Evolutionary conservation across 2,113 vertebrate species (phyloP).

Genomic region (Odocoileus hemionus): DNA sequence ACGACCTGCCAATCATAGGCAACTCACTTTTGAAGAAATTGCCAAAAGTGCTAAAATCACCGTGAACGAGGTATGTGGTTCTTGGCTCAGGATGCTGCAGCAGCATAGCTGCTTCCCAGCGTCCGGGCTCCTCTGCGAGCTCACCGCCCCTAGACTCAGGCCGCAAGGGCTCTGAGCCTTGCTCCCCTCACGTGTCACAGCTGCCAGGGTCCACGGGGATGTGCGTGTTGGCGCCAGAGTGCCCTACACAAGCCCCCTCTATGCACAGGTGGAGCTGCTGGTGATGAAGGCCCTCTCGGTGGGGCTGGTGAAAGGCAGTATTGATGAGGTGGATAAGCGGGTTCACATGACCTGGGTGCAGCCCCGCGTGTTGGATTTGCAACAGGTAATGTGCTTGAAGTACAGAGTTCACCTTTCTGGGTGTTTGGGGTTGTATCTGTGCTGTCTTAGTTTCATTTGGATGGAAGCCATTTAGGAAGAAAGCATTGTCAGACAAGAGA

Average conservation of each 20-base stretch:
- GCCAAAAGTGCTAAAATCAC: constrained; percentile 93
- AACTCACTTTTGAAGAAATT: constrained; percentile 97
- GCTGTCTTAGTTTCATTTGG: neutral
- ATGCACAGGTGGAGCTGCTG: constrained; percentile 92
- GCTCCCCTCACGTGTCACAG: accelerated
- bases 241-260: accelerated
- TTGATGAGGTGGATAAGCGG: constrained; percentile 95
- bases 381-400: constrained; percentile 83
- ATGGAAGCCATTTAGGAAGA: neutral
- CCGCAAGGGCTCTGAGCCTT: accelerated
- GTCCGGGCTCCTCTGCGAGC: neutral
- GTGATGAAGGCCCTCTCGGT: constrained; percentile 98
- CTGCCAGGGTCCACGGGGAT: accelerated
- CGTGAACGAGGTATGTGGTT: constrained; percentile 86
- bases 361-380: constrained; percentile 93
- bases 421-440: neutral
- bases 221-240: accelerated
- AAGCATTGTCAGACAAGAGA: neutral
- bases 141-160: accelerated
- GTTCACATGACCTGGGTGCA: constrained; percentile 99
- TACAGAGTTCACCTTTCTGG: neutral
- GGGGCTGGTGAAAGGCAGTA: constrained; percentile 94
- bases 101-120: neutral
- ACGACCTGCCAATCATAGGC: constrained; percentile 95
- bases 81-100: neutral